Evolutionary conservation across 2,888 invertebrate genomes (phyloP), one percentile per base, ranked within the genome.

Genomic region (Boloria euphrosyne): DNA sequence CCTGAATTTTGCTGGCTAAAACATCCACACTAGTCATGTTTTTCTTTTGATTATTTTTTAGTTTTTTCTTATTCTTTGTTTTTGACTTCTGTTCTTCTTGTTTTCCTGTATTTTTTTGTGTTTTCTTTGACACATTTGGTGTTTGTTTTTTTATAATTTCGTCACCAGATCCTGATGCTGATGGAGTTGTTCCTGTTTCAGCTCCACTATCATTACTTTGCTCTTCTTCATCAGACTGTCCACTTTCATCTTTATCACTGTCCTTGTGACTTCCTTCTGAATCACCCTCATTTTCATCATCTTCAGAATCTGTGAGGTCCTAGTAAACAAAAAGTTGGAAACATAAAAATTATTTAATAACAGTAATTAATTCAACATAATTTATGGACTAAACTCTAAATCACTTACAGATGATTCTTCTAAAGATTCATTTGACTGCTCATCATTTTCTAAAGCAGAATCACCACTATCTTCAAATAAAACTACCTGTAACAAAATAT

Each of bases 391-490:
- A 6, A 17, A 31, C 14, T n/a, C n/a, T 31, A 47, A 46, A 27
- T 31, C 7, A 80, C 86, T 82, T 74, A 90, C 90, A 46, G 90
- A 87, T 47, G 89, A 89, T 59, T 80, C 81, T 59, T 72, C 75
- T 43, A 50, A 17, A 22, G 66, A 58, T 22, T 73, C 79, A 27
- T 72, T 74, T 47, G 66, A 65, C 7, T 76, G 72, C 52, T 80
- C 80, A 31, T 86, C 84, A 60, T 85, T 83, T 60, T 79, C 87
- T 67, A 85, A 85, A 73, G 82, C 92, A 76, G 78, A 88, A 72
- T 93, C 93, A n/a, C 91, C 93, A 74, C 92, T 92, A 59, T 93
- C 93, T 54, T 92, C 89, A 82, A 94, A 95, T 71, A 92, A 66
- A 5, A 91, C 86, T 74, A 83, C 85, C 92, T 92, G 73, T n/a